phyloP scores from a whole-genome alignment of 1,140 invertebrate genomes.

The Venturia canescens region DNA sequence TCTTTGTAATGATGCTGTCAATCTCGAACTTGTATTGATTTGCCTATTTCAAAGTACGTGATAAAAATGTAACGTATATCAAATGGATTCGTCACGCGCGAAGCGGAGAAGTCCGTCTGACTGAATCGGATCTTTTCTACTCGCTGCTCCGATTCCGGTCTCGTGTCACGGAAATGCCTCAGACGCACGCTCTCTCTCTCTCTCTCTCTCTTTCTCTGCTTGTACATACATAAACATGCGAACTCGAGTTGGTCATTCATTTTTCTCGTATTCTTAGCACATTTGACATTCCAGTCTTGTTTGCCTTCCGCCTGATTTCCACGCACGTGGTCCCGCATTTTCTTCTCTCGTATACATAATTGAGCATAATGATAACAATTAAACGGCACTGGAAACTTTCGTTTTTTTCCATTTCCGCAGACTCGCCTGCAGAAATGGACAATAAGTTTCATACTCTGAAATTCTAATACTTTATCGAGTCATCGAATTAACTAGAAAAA shows the following conservation, averaged over 20 bases:
- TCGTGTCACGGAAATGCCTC: neutral
- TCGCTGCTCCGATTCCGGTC: slow-evolving; percentile 18
- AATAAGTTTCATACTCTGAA: neutral
- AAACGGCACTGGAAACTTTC: slow-evolving; percentile 4
- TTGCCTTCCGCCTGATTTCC: slow-evolving; percentile 10
- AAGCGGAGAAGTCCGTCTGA: neutral
- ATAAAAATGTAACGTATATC: neutral
- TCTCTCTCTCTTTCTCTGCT: neutral
- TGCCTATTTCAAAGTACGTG: neutral
- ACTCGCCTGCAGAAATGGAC: neutral
- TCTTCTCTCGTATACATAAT: neutral
- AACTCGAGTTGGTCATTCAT: neutral
- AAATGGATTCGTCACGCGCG: neutral
- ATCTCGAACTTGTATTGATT: no score
- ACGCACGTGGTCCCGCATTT: slow-evolving; percentile 36
- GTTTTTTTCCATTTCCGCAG: slow-evolving; percentile 14
- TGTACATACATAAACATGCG: neutral
- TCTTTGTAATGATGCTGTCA: no score
- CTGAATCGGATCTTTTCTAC: slow-evolving; percentile 24
- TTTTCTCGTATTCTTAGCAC: neutral
- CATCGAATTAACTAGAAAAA: no score
- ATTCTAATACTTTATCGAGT: no score
- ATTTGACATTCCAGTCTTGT: slow-evolving; percentile 30
- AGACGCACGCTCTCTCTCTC: slow-evolving; percentile 6
- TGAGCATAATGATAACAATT: neutral